phyloP scores from a whole-genome alignment of 2,888 invertebrate species.

The Spisula subtruncata region DNA sequence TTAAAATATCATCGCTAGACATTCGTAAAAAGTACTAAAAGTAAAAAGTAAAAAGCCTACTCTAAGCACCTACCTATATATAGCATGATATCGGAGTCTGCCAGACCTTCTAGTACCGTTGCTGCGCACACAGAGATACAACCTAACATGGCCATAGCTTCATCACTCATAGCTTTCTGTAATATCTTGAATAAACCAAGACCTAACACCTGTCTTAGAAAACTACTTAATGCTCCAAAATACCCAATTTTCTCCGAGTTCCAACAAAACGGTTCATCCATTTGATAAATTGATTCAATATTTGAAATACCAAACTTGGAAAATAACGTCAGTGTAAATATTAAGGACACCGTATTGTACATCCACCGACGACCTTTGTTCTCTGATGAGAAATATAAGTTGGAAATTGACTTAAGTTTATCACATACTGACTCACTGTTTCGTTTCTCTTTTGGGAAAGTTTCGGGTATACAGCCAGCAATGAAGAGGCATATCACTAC shows the following conservation, averaged over 20 bases:
- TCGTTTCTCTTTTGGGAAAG: constrained; percentile 44
- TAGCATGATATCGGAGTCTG: constrained; percentile 39
- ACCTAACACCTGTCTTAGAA: constrained; percentile 47
- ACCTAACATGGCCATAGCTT: constrained; percentile 61
- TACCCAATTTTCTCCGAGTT: constrained; percentile 67
- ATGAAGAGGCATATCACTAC: constrained; percentile 35
- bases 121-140: constrained; percentile 54
- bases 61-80: constrained; percentile 42
- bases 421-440: constrained; percentile 29
- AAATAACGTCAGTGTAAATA: constrained; percentile 56
- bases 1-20: no score
- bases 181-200: constrained; percentile 58
- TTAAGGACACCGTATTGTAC: constrained; percentile 52
- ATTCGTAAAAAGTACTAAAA: no score
- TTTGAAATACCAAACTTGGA: constrained; percentile 50
- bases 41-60: no score
- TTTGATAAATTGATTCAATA: constrained; percentile 68
- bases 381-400: constrained; percentile 43
- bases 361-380: constrained; percentile 62
- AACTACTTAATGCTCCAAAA: constrained; percentile 46
- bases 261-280: constrained; percentile 74
- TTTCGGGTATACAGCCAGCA: constrained; percentile 56
- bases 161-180: constrained; percentile 61
- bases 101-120: constrained; percentile 63
- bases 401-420: constrained; percentile 40